Conservation (phyloP, 2,797 vertebrate genomes). For the Nasua narica region DNA sequence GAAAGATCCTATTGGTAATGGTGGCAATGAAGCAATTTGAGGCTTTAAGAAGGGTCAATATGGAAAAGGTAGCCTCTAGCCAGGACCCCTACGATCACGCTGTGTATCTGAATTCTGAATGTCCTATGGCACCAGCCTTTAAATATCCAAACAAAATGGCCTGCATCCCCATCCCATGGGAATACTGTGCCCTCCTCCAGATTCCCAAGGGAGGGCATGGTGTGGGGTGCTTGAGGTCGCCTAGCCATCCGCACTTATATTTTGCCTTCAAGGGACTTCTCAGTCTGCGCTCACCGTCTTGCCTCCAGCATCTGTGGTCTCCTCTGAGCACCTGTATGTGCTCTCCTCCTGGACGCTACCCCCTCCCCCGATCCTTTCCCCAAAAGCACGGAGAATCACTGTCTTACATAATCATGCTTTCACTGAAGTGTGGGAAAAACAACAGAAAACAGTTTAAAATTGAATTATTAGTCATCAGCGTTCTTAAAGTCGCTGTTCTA, state of each 20-base stretch:
- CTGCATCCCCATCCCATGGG: background rate
- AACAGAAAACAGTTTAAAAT: background rate
- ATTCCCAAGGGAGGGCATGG: background rate
- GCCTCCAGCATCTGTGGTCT: background rate
- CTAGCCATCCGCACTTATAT: background rate
- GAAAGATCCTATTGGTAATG: background rate
- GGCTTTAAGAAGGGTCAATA: background rate
- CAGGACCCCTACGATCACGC: background rate
- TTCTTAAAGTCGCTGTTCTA: background rate
- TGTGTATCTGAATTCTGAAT: background rate
- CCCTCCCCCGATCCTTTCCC: background rate
- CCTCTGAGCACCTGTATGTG: background rate
- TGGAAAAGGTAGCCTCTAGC: background rate
- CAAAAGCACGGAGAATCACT: background rate
- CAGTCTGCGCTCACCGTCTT: background rate
- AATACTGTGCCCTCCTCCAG: background rate
- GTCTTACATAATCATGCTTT: background rate
- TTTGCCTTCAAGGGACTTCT: background rate
- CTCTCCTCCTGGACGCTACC: fast-evolving
- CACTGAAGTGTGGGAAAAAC: background rate
- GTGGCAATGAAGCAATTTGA: background rate
- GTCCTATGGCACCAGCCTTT: background rate
- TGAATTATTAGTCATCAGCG: background rate
- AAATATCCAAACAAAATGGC: background rate
- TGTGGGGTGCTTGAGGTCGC: background rate